Percentiles rank a stretch among this genome's conserved stretches.
Evolutionary conservation across 2,797 vertebrate species (phyloP).

Genomic region (Sciurus carolinensis): DNA sequence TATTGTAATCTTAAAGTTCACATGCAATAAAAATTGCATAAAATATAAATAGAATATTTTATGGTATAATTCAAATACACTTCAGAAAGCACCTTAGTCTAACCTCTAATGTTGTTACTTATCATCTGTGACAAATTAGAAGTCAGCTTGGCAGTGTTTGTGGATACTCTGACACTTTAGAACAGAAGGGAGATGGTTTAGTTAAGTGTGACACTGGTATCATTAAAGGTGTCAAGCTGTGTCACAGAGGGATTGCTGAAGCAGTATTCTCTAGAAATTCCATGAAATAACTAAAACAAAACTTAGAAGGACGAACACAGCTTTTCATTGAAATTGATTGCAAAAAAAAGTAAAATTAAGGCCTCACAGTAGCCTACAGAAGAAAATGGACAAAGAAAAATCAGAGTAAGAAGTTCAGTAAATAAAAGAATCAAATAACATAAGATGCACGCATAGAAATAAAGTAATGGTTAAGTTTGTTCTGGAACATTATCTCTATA

Average conservation of each 20-base stretch:
- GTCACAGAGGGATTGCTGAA: background rate
- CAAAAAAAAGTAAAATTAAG: background rate
- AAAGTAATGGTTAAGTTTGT: background rate
- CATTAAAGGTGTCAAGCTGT: background rate
- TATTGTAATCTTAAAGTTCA: background rate
- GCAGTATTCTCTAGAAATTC: background rate
- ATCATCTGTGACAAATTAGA: background rate
- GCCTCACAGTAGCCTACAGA: background rate
- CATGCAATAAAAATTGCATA: background rate
- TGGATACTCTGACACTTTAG: background rate
- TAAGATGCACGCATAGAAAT: background rate
- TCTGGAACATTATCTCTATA: background rate
- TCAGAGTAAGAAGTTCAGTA: background rate
- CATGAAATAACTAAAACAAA: background rate
- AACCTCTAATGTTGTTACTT: background rate
- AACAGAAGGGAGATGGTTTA: background rate
- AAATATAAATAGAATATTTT: background rate
- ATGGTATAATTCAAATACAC: background rate
- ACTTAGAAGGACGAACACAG: background rate
- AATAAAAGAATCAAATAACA: background rate
- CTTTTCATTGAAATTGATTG: background rate
- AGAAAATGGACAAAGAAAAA: background rate
- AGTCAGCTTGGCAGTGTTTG: background rate
- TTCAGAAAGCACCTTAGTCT: background rate
- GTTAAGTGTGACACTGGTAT: background rate